Evolutionary conservation across 1,140 invertebrate genomes (phyloP).

Genomic region (Trissolcus basalis): DNA sequence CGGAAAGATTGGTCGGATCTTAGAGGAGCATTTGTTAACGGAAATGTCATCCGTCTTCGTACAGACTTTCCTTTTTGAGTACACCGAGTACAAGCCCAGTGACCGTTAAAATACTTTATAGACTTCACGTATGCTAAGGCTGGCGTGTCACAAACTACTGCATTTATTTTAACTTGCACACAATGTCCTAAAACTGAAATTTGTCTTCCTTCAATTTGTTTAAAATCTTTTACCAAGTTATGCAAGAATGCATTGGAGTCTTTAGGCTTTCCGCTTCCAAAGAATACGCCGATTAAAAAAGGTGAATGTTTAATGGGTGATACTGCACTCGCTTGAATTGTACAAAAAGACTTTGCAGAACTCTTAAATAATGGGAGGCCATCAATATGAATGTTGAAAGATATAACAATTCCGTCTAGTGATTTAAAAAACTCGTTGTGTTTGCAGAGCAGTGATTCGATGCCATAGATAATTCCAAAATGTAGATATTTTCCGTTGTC

Average conservation of each 20-base stretch:
- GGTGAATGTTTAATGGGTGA: not conserved
- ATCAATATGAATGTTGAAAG: not conserved
- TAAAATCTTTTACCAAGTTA: not conserved
- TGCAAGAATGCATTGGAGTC: not conserved
- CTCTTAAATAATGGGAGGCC: not conserved
- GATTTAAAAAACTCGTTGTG: not conserved
- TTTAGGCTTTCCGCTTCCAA: not conserved
- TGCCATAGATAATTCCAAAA: not conserved
- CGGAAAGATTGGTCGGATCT: not conserved
- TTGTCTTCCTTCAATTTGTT: not conserved
- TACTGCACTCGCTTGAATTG: not conserved
- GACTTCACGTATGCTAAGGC: not conserved
- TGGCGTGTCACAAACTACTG: not conserved
- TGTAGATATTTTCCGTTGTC: not conserved
- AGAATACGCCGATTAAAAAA: slow-evolving; percentile 5
- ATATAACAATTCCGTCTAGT: not conserved
- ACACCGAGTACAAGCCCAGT: not conserved
- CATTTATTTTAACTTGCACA: not conserved
- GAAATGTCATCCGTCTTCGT: not conserved
- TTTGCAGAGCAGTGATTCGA: not conserved
- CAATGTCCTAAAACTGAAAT: not conserved
- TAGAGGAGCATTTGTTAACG: not conserved
- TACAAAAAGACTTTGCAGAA: not conserved
- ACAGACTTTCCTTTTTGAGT: not conserved
- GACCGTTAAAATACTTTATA: slow-evolving; percentile 5